phyloP scores from a whole-genome alignment of 1,140 invertebrate species.

The Brachionus paranguensis region DNA sequence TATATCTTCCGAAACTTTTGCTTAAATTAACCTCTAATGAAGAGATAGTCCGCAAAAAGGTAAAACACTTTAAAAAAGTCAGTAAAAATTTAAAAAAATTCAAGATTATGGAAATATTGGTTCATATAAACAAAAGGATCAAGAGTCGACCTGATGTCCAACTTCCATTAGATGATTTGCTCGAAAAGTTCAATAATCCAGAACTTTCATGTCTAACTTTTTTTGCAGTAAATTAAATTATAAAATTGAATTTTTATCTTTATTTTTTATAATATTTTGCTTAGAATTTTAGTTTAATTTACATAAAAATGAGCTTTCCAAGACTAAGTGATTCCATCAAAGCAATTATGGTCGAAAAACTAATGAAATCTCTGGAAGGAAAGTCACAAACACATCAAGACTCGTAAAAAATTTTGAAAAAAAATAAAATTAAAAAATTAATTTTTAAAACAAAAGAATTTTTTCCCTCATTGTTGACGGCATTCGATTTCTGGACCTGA shows the following conservation, averaged over 20 bases:
- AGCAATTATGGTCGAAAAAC: slow-evolving; percentile 66
- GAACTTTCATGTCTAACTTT: slow-evolving; percentile 65
- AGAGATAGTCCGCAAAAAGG: slow-evolving; percentile 76
- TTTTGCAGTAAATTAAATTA: slow-evolving; percentile 29
- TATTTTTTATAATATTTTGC: slow-evolving; percentile 49
- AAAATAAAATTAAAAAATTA: background rate
- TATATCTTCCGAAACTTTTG: slow-evolving; percentile 80
- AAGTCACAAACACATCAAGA: slow-evolving; percentile 79
- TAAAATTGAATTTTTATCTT: background rate
- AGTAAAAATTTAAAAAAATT: slow-evolving; percentile 7
- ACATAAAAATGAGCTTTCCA: slow-evolving; percentile 83
- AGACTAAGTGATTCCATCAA: slow-evolving; percentile 69
- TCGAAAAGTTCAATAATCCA: slow-evolving; percentile 74
- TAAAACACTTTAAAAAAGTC: slow-evolving; percentile 43
- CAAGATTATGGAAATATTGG: slow-evolving; percentile 82
- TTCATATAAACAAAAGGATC: slow-evolving; percentile 81
- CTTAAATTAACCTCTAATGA: slow-evolving; percentile 76
- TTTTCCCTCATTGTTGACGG: slow-evolving; percentile 33
- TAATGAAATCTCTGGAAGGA: slow-evolving; percentile 71
- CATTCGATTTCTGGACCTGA: background rate
- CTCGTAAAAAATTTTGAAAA: slow-evolving; percentile 59
- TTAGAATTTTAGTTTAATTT: slow-evolving; percentile 87
- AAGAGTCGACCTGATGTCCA: slow-evolving; percentile 76
- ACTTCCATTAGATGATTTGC: slow-evolving; percentile 74
- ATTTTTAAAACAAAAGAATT: background rate